These are phyloP conservation scores for Chrysaora quinquecirrha DNA, from an alignment of 30 jellyfish, hydroid and myxozoan genomes.

Conservation along the genomic window DNA sequence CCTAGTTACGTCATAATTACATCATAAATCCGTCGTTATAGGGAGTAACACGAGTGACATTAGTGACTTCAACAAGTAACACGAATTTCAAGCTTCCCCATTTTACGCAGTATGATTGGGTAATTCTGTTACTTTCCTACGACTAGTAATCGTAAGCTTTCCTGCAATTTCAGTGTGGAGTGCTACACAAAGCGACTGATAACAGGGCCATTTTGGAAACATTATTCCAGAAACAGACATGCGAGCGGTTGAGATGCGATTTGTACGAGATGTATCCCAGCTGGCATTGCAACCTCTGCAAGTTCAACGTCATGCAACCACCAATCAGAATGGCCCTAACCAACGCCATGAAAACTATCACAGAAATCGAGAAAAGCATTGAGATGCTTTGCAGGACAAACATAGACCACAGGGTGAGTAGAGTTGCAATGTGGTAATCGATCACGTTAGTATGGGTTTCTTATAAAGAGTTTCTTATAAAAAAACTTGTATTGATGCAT, in stretches of 20 bases:
- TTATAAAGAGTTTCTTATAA: too few relatives aligned
- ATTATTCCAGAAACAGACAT: slow-evolving; percentile 17
- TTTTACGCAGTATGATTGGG: too few relatives aligned
- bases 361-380: neutral
- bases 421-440: too few relatives aligned
- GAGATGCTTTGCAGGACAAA: neutral
- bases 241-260: slow-evolving; percentile 14
- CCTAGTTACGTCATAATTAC: too few relatives aligned
- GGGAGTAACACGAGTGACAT: too few relatives aligned
- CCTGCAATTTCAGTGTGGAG: slow-evolving; percentile 6
- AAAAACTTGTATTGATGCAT: too few relatives aligned
- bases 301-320: neutral
- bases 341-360: neutral
- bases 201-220: neutral
- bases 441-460: too few relatives aligned
- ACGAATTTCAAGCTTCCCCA: too few relatives aligned
- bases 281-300: slow-evolving; percentile 6
- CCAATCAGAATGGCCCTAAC: neutral
- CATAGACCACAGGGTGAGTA: neutral
- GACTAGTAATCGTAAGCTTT: too few relatives aligned
- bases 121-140: too few relatives aligned
- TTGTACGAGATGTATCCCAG: neutral
- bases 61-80: too few relatives aligned
- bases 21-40: too few relatives aligned
- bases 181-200: neutral